phyloP scores from a whole-genome alignment of 1,140 invertebrate genomes.

The Palaemon carinicauda region DNA sequence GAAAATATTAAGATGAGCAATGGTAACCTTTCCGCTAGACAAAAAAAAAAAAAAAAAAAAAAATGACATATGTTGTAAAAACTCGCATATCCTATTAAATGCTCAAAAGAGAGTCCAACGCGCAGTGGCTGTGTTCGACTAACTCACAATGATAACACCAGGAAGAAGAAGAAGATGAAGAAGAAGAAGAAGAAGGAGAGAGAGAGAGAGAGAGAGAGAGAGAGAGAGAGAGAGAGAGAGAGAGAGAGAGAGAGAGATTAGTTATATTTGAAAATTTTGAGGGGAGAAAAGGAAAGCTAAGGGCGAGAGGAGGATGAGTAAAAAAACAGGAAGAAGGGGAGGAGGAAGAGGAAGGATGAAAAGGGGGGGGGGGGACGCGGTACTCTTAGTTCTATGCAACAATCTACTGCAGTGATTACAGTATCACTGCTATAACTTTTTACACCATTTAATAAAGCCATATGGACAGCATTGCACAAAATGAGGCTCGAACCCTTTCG shows the following conservation, averaged over 20 bases:
- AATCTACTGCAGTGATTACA: conserved; percentile 53
- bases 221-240: not conserved
- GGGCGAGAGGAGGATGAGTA: no score
- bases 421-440: conserved; percentile 56
- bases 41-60: not conserved
- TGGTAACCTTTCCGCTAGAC: not conserved
- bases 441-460: conserved; percentile 55
- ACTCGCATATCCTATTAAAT: conserved; percentile 45
- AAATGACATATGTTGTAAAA: conserved; percentile 38
- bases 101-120: not conserved
- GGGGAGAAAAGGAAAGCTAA: not conserved
- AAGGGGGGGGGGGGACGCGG: not conserved
- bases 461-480: conserved; percentile 57
- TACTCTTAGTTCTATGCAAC: conserved; percentile 46
- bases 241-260: not conserved
- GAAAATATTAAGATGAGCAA: not conserved
- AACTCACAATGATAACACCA: not conserved
- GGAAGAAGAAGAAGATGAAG: not conserved
- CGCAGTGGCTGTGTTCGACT: not conserved
- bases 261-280: no score
- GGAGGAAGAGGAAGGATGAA: not conserved
- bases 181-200: not conserved
- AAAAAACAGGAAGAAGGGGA: not conserved
- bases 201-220: not conserved
- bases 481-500: conserved; percentile 31